phyloP scores from a whole-genome alignment of 2,113 vertebrate genomes.

The Eudyptes chrysolophus region DNA sequence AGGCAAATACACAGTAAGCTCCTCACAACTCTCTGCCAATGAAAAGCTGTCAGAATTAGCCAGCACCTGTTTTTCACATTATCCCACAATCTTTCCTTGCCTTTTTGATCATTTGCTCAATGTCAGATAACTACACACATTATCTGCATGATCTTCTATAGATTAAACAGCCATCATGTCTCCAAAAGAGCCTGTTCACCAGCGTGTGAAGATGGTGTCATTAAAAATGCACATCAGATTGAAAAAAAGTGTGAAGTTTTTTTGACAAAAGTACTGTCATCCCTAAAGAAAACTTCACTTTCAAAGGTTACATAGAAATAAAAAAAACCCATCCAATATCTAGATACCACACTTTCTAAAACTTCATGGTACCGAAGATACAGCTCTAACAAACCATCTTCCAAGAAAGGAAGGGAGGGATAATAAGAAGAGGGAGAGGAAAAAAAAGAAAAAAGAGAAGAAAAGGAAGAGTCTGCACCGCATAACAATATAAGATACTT shows the following conservation, averaged over 20 bases:
- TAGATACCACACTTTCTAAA: not conserved
- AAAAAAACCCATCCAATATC: not conserved
- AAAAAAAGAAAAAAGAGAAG: too few species aligned
- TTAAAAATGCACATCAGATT: not conserved
- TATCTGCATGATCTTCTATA: not conserved
- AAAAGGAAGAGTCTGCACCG: not conserved
- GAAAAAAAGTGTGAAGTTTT: not conserved
- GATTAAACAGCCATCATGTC: not conserved
- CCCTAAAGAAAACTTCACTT: not conserved
- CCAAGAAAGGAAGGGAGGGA: not conserved
- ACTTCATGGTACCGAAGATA: not conserved
- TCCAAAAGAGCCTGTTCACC: not conserved
- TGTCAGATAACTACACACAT: not conserved
- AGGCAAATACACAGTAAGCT: not conserved
- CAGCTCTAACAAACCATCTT: not conserved
- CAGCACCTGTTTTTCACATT: not conserved
- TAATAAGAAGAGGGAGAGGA: not conserved
- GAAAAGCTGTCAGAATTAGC: not conserved
- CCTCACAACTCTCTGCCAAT: not conserved
- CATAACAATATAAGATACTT: not conserved
- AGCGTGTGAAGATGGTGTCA: not conserved
- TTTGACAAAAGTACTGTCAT: not conserved
- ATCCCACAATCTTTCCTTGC: not conserved
- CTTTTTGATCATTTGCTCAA: not conserved
- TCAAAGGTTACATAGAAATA: not conserved